Base-by-base conservation (phyloP, 2,888 invertebrate species). In the Sinhomidia bicolor region DNA sequence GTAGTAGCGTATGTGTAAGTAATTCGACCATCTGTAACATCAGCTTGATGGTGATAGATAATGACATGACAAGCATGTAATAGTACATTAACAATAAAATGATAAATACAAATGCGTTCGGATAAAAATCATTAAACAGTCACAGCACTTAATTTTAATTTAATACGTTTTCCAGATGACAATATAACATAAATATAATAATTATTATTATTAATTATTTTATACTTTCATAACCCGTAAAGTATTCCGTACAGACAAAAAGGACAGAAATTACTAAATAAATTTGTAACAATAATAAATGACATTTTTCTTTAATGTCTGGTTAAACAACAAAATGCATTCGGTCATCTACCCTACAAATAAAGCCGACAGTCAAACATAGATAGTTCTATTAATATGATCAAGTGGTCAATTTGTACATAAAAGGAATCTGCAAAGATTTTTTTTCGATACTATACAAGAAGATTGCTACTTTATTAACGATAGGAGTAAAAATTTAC, bases 401-500 rank as follows among this genome's bases (percentile, higher is more conserved):
- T 60, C 10, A 60, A 23, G n/a, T 65, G 36, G 32, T n/a, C 41
- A 32, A 36, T 71, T 71, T 71, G 71, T 71, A 71, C 71, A 71
- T 14, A 71, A 47, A 47, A 71, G 71, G 71, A 71, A 71, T 71
- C 71, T 71, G 47, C 71, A 10, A 65, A 44, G 36, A 68, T 17
- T 12, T n/a, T 17, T 54, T 54, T 32, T 68, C 17, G 44, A 44
- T 54, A 14, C 74, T 74, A 47, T 51, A 23, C 14, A 32, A 68
- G n/a, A 68, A 32, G 78, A 51, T 78, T 32, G 54, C 78, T 78
- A 78, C 78, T 78, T 51, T 32, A 54, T 54, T 78, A 54, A 51
- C 20, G 82, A 82, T 65, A 71, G 78, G 80, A 80, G 82, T 83
- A 76, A 41, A 84, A 84, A 84, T 54, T 78, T 71, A 74, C 23